A percentile compares a stretch with the other conserved stretches of the same genome.
Conservation (phyloP, 2,888 invertebrate species). For the Hirtodrosophila histrioides region DNA sequence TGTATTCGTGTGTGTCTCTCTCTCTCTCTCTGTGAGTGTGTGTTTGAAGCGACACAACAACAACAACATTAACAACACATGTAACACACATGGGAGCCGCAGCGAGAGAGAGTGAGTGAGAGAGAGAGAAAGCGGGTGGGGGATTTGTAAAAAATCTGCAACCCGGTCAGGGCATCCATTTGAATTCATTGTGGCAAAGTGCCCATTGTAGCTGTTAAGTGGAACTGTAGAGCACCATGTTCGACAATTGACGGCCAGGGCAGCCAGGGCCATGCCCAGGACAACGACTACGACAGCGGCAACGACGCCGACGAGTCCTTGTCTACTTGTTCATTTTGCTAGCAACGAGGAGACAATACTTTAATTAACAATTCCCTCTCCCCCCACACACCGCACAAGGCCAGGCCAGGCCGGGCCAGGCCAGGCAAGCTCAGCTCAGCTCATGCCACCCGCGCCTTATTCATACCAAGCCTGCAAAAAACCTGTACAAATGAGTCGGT, state of each 20-base stretch:
- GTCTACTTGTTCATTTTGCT: conserved; percentile 80
- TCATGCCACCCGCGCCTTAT: conserved; percentile 40
- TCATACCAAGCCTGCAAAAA: conserved; percentile 47
- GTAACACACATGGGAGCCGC: conserved; percentile 42
- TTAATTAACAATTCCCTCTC: conserved; percentile 79
- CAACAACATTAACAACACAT: conserved; percentile 43
- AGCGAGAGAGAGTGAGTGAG: conserved; percentile 3
- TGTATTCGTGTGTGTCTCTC: conserved; percentile 12
- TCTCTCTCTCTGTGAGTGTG: conserved; percentile 20
- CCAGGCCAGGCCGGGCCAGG: neutral
- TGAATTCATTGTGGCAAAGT: conserved; percentile 81
- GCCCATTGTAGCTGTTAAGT: conserved; percentile 81
- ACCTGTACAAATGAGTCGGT: conserved; percentile 79
- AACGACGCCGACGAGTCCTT: conserved; percentile 64
- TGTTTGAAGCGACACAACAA: conserved; percentile 36
- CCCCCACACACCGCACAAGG: conserved; percentile 2
- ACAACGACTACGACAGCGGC: conserved; percentile 27
- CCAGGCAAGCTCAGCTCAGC: no score
- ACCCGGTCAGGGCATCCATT: conserved; percentile 75
- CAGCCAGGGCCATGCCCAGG: conserved; percentile 51
- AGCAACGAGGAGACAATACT: conserved; percentile 81
- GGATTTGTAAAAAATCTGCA: conserved; percentile 28
- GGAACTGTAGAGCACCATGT: conserved; percentile 80
- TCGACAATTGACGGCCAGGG: conserved; percentile 79
- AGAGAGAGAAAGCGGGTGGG: neutral